phyloP scores from a whole-genome alignment of 2,113 vertebrate genomes.

The Gallinago media region DNA sequence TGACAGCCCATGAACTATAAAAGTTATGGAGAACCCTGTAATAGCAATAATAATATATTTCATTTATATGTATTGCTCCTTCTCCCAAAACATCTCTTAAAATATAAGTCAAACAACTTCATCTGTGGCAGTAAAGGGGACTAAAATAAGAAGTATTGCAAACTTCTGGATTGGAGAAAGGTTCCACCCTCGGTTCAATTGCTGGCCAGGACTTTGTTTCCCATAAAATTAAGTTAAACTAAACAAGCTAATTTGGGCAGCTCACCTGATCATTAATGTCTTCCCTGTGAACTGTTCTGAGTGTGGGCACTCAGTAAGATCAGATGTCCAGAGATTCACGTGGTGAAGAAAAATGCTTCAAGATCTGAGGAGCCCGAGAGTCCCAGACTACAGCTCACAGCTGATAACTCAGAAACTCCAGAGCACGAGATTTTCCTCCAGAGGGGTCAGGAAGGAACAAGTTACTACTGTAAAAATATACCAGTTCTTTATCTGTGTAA shows the following conservation, averaged over 20 bases:
- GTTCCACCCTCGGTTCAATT: background rate
- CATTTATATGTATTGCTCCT: slow-evolving; percentile 8
- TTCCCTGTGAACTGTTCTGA: background rate
- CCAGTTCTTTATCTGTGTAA: background rate
- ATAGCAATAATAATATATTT: slow-evolving; percentile 45
- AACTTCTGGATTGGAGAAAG: background rate
- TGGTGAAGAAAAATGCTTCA: background rate
- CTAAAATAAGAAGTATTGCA: background rate
- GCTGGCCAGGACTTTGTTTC: background rate
- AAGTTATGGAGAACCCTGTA: slow-evolving; percentile 17
- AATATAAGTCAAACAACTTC: background rate
- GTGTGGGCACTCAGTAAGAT: rapidly evolving
- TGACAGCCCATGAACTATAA: slow-evolving; percentile 13
- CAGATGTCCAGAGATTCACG: background rate
- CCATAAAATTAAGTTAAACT: background rate
- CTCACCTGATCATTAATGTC: background rate
- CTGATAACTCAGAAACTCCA: background rate
- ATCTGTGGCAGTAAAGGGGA: background rate
- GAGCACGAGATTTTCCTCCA: background rate
- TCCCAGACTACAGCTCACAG: rapidly evolving
- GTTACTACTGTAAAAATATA: background rate
- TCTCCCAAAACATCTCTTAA: slow-evolving; percentile 20
- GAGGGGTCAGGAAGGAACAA: background rate
- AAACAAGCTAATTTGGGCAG: background rate
- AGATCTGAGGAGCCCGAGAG: background rate